Evolutionary conservation across 1,140 invertebrate species (phyloP).

Genomic region (Drosophila littoralis): DNA sequence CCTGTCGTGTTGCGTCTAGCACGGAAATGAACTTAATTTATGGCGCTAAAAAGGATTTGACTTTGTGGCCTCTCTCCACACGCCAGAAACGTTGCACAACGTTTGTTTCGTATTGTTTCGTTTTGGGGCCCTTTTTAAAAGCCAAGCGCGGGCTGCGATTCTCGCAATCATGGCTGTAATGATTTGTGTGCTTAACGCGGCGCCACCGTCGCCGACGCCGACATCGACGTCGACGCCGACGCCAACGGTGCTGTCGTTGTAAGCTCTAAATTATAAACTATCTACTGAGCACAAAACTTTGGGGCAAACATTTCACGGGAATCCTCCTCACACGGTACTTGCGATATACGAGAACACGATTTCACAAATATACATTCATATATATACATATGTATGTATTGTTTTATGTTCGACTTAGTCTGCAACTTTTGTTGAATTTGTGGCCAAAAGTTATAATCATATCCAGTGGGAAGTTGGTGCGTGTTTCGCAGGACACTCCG

Average conservation of each 20-base stretch:
- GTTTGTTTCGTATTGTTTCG: conserved; percentile 38
- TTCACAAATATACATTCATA: not conserved
- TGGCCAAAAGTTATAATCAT: conserved; percentile 77
- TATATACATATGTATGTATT: conserved; percentile 3
- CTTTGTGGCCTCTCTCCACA: conserved; percentile 29
- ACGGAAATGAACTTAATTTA: conserved; percentile 83
- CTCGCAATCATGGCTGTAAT: conserved; percentile 68
- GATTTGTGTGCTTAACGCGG: conserved; percentile 77
- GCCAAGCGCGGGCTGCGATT: conserved; percentile 38
- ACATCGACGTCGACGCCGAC: conserved; percentile 41
- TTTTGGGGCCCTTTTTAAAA: conserved; percentile 35
- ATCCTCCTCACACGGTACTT: conserved; percentile 4
- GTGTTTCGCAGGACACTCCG: conserved; percentile 18
- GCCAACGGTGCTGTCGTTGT: conserved; percentile 31
- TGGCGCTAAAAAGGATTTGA: conserved; percentile 80
- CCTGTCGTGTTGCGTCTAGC: conserved; percentile 76
- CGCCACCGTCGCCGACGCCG: conserved; percentile 56
- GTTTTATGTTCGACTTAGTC: conserved; percentile 55
- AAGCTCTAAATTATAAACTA: conserved; percentile 77
- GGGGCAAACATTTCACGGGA: conserved; percentile 43
- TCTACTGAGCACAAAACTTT: conserved; percentile 65
- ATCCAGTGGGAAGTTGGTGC: conserved; percentile 51
- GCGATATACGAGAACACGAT: conserved; percentile 3
- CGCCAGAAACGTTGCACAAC: conserved; percentile 22
- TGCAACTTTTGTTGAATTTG: conserved; percentile 72